Base-by-base conservation (phyloP, 2,888 invertebrate genomes). In the Osmoderma eremita region DNA sequence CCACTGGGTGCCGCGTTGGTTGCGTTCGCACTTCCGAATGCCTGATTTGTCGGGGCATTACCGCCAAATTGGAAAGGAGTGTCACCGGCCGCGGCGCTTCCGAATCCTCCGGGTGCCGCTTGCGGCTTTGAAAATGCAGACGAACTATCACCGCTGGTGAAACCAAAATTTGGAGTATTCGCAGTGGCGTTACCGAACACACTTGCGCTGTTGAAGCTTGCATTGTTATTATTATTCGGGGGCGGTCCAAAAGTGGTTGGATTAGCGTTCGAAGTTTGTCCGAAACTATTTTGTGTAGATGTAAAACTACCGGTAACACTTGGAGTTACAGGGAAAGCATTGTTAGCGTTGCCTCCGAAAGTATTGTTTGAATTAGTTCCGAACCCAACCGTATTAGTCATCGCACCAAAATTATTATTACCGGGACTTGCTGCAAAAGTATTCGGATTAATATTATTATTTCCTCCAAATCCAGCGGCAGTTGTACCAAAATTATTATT, bases 101-200 rank as follows among this genome's bases (percentile, higher is more conserved):
- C 66, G 36, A 66, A 66, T 12, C 39, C 50, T 6, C 20, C 67
- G 12, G 62, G 63, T 75, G 77, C 48, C 8, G 63, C 2, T 18
- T 30, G 50, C 8, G 63, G 51, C 17, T 63, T 63, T 5, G 53
- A 13, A 24, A 63, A 63, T 5, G 63, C 50, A 4, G 58, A 61
- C 8, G 51, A 10, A 17, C 15, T 53, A 53, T 63, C 63, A 1
- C 51, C 63, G 18, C 20, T 15, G n/a, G 41, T 53, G 17, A 63
- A 63, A 18, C 63, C 63, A 39, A 63, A 53, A 4, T 41, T 15
- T 30, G 41, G 17, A n/a, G 38, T 36, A 22, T 18, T 53, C n/a
- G 50, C 18, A n/a, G 39, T 39, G 4, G 63, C 13, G 13, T 22
- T 53, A 15, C 63, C 53, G 22, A 63, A 63, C 12, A 24, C 39